These are phyloP conservation scores for Poeciliopsis gracilis DNA, from an alignment of 2,797 vertebrate species.

Conservation along the genomic window DNA sequence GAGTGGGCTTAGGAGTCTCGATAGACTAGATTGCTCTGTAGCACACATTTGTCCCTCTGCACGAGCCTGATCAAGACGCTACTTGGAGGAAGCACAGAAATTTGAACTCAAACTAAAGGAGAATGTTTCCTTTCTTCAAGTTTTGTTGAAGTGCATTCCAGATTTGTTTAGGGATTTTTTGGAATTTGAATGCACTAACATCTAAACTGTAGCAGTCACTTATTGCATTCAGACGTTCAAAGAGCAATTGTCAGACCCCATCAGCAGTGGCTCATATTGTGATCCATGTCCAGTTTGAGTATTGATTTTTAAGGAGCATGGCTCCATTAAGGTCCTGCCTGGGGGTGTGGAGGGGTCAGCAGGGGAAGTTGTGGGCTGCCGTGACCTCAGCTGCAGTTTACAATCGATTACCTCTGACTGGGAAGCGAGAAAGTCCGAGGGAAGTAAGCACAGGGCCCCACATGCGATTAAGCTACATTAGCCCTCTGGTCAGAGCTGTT, in stretches of 20 bases:
- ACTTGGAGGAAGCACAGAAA: slow-evolving; percentile 36
- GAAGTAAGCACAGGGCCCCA: slow-evolving; percentile 87
- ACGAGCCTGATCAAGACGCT: slow-evolving; percentile 25
- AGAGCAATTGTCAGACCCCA: slow-evolving; percentile 69
- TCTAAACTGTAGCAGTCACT: slow-evolving; percentile 9
- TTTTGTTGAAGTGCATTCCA: slow-evolving; percentile 16
- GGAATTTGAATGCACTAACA: background rate
- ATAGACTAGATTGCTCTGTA: slow-evolving; percentile 58
- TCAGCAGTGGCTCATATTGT: slow-evolving; percentile 68
- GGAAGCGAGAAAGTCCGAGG: slow-evolving; percentile 85
- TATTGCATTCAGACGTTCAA: slow-evolving; percentile 66
- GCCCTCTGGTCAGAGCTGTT: slow-evolving; percentile 85
- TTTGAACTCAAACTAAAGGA: slow-evolving; percentile 25
- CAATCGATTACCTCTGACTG: slow-evolving; percentile 92
- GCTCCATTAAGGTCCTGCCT: slow-evolving; percentile 95
- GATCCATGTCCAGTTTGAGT: slow-evolving; percentile 95
- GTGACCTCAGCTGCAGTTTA: slow-evolving; percentile 92
- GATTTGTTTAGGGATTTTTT: background rate
- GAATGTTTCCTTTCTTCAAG: slow-evolving; percentile 16
- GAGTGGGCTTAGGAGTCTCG: slow-evolving; percentile 57
- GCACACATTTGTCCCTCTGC: slow-evolving; percentile 62
- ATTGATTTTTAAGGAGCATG: slow-evolving; percentile 93
- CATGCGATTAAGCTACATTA: slow-evolving; percentile 90
- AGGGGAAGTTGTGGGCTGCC: slow-evolving; percentile 87
- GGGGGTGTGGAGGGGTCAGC: slow-evolving; percentile 87